Base-by-base conservation (phyloP, 2,888 invertebrate species). In the Andricus quercusramuli region DNA sequence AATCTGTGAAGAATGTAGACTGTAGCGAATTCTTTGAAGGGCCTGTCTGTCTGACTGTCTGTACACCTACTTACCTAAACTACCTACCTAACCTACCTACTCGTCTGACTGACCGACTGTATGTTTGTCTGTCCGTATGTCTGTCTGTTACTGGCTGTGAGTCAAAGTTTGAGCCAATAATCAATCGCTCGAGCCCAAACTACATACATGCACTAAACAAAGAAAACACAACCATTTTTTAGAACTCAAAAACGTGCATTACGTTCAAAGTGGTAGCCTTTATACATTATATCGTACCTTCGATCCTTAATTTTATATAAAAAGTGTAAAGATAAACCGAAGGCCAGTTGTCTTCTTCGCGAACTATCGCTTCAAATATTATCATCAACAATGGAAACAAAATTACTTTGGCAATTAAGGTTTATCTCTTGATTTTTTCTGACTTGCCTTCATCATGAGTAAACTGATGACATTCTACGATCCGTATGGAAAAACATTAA, bases 81-180 rank as follows among this genome's bases (percentile, higher is more conserved):
- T 68, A 68, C 68, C 47, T 37, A 74, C 29, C n/a, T 56, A 74
- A 56, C 29, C 66, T 51, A 70, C 70, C 29, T 70, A 70, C 47
- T 67, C 41, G 41, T n/a, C 22, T 70, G 47, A 47, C 70, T 74
- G 56, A 79, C 68, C 80, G 66, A 25, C 66, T 77, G 68, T 66
- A 44, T 17, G 37, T n/a, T 78, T 83, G 70, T 78, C 80, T 82
- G 79, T 78, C 74, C 83, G 85, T 85, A 83, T 84, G 85, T 82
- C 83, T 85, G 80, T 85, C 85, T 83, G 84, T 85, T 83, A 85
- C 84, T 85, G 85, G 85, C 84, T 84, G 86, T 82, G 83, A 83
- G 74, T 74, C 56, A 74, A 74, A 74, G 74, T 74, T 74, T 74
- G 74, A 74, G 74, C 74, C 74, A 74, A 74, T 74, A 74, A 74